phyloP scores from a whole-genome alignment of 1,140 invertebrate species.

The Drosophila sp. region DNA sequence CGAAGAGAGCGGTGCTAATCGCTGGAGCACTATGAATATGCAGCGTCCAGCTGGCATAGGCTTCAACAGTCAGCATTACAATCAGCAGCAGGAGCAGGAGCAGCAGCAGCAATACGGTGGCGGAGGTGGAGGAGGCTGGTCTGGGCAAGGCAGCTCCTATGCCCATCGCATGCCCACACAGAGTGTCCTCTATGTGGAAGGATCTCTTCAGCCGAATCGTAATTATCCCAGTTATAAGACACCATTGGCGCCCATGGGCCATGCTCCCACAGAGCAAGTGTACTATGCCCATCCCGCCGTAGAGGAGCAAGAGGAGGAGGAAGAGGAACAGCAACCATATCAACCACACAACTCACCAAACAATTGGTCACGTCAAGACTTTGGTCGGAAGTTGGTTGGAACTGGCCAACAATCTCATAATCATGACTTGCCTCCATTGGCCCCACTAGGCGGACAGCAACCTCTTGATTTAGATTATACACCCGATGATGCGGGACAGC shows the following conservation, averaged over 20 bases:
- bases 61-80: slow-evolving; percentile 11
- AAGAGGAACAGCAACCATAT: neutral
- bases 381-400: slow-evolving; percentile 51
- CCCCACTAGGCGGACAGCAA: slow-evolving; percentile 42
- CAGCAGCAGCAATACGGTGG: neutral
- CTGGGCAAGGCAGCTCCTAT: slow-evolving; percentile 48
- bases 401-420: slow-evolving; percentile 4
- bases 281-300: slow-evolving; percentile 66
- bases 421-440: slow-evolving; percentile 21
- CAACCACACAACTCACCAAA: neutral
- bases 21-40: slow-evolving; percentile 74
- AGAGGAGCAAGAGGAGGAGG: slow-evolving; percentile 17
- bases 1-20: slow-evolving; percentile 41
- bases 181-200: slow-evolving; percentile 65
- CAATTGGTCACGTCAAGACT: slow-evolving; percentile 45
- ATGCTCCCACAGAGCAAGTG: slow-evolving; percentile 22
- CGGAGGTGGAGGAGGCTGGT: slow-evolving; percentile 30
- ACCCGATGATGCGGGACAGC: slow-evolving; percentile 16
- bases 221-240: slow-evolving; percentile 70
- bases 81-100: neutral
- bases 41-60: slow-evolving; percentile 62
- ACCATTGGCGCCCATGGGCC: slow-evolving; percentile 64
- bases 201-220: slow-evolving; percentile 74
- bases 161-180: slow-evolving; percentile 48
- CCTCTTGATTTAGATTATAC: slow-evolving; percentile 47